These are phyloP conservation scores for Chiridota heheva DNA, from an alignment of 35 echinoderm and acorn worm species.

Conservation along the genomic window DNA sequence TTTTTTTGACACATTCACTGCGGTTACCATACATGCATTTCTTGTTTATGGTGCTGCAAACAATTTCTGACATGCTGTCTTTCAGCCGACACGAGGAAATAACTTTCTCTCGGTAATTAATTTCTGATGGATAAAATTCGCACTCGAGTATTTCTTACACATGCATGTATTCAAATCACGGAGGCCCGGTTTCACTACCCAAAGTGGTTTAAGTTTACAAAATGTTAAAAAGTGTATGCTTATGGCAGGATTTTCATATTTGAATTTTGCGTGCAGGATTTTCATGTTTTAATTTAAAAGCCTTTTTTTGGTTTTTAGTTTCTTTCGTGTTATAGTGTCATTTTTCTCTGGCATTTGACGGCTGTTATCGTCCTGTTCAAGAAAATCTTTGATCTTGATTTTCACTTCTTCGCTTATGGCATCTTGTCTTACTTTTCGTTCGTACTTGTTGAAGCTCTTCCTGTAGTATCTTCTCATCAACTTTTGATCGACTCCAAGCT, in stretches of 20 bases:
- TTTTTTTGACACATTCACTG: background rate
- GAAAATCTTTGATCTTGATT: background rate
- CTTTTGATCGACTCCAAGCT: too few species aligned
- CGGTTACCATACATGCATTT: too few species aligned
- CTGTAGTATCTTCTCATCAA: too few species aligned
- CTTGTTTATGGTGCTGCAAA: too few species aligned
- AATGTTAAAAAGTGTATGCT: constrained; percentile 30
- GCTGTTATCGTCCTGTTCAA: constrained; percentile 48
- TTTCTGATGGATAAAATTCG: constrained; percentile 1
- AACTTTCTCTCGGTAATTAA: background rate
- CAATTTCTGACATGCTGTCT: background rate
- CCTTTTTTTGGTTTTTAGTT: constrained; percentile 30
- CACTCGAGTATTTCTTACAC: too few species aligned
- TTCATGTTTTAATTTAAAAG: constrained; percentile 34
- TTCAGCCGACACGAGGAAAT: background rate
- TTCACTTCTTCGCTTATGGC: constrained; percentile 20
- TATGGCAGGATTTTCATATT: constrained; percentile 3
- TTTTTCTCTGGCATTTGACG: constrained; percentile 40
- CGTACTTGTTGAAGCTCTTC: background rate
- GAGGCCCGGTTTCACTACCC: constrained; percentile 9
- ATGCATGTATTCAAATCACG: constrained; percentile 8
- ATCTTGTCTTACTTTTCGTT: constrained; percentile 16
- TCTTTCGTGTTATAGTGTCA: constrained; percentile 29
- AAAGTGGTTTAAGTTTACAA: constrained; percentile 33
- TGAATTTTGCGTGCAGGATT: constrained; percentile 17